phyloP scores from a whole-genome alignment of 2,113 vertebrate genomes.

The Antechinus stuartii region DNA sequence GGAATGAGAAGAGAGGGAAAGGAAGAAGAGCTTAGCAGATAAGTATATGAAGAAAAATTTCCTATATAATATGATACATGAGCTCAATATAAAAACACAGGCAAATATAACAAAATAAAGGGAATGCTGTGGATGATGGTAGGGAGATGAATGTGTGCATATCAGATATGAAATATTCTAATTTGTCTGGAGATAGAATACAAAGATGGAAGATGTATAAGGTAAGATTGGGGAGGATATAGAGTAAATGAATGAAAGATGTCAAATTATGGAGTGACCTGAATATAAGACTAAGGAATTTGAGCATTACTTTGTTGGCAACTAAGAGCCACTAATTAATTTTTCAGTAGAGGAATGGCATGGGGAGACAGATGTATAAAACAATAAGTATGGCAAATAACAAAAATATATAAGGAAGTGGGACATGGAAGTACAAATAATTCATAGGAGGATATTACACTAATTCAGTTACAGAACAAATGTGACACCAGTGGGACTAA shows the following conservation, averaged over 20 bases:
- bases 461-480: not conserved
- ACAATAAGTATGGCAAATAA: not conserved
- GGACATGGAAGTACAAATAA: not conserved
- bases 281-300: not conserved
- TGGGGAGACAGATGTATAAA: not conserved
- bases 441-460: not conserved
- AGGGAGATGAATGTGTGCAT: not conserved
- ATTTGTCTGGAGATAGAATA: not conserved
- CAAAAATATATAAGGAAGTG: not conserved
- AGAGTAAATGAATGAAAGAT: not conserved
- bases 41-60: not conserved
- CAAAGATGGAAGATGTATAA: not conserved
- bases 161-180: not conserved
- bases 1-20: not conserved
- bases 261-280: not conserved
- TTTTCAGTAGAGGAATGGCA: not conserved
- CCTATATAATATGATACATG: not conserved
- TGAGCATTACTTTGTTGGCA: not conserved
- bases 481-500: not conserved
- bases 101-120: not conserved
- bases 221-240: not conserved
- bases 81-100: not conserved
- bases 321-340: not conserved
- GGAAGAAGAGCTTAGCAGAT: not conserved
- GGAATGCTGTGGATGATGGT: not conserved